phyloP scores from a whole-genome alignment of 2,113 vertebrate genomes.

The Ancistrus triradiatus region DNA sequence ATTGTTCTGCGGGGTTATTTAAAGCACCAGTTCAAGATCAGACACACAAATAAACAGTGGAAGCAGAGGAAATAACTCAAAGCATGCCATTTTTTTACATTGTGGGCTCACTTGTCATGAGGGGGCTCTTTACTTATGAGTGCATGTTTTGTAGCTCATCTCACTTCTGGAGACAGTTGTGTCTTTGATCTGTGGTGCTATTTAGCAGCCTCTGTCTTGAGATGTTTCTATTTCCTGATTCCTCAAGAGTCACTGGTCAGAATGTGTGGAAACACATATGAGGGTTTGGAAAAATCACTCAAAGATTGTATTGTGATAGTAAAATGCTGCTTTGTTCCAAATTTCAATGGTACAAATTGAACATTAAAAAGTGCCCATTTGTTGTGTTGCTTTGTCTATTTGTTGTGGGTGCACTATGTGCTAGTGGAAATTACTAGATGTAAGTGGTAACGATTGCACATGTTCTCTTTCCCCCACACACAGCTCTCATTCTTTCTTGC shows the following conservation, averaged over 20 bases:
- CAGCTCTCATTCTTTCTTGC: slow-evolving; percentile 1
- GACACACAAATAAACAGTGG: neutral
- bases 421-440: neutral
- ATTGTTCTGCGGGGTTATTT: too few species aligned
- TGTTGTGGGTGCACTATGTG: neutral
- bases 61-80: neutral
- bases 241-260: slow-evolving; percentile 17
- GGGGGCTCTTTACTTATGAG: too few species aligned
- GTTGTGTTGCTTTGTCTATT: neutral
- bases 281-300: neutral
- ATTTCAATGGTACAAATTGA: neutral
- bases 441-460: too few species aligned
- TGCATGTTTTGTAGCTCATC: too few species aligned
- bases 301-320: slow-evolving; percentile 2
- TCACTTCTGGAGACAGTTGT: neutral
- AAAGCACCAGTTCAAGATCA: neutral
- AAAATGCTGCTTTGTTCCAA: slow-evolving; percentile 16
- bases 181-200: too few species aligned
- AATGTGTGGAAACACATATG: neutral
- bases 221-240: neutral
- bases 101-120: too few species aligned
- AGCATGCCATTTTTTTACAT: too few species aligned
- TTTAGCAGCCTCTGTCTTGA: neutral
- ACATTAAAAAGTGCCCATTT: slow-evolving; percentile 8
- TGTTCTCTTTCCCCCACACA: neutral